Percentiles rank a stretch among this genome's conserved stretches.
Evolutionary conservation across 2,797 vertebrate species (phyloP).

Genomic region (Catamblyrhynchus diadema): DNA sequence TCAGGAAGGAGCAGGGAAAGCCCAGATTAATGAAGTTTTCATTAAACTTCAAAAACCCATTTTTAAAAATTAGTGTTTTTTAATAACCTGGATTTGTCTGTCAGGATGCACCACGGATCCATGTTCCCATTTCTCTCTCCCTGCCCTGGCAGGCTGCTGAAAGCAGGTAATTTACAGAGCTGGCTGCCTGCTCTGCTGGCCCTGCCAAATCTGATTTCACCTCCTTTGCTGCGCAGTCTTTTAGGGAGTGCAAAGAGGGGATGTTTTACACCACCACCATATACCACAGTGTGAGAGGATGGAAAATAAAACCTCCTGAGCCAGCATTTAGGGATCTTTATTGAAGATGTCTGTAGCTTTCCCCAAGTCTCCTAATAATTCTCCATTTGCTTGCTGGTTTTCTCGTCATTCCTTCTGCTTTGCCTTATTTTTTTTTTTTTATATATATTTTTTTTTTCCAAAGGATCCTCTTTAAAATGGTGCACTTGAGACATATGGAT

Average conservation of each 20-base stretch:
- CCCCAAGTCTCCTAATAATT: conserved; percentile 40
- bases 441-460: background rate
- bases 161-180: background rate
- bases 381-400: conserved; percentile 9
- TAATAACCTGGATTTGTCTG: background rate
- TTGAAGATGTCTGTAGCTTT: conserved; percentile 43
- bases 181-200: conserved; percentile 12
- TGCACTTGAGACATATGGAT: conserved; percentile 27
- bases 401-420: conserved; percentile 9
- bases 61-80: accelerated
- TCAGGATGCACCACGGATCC: background rate
- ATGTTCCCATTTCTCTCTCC: background rate
- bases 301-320: conserved; percentile 33
- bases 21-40: background rate
- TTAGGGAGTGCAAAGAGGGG: conserved; percentile 7
- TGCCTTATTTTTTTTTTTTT: background rate
- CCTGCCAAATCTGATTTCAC: conserved; percentile 53
- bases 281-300: background rate
- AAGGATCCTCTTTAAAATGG: conserved; percentile 1
- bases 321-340: conserved; percentile 10
- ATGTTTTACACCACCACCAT: conserved; percentile 29
- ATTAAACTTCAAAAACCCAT: background rate
- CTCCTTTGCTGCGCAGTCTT: conserved; percentile 32
- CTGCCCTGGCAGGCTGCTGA: background rate
- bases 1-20: background rate